Evolutionary conservation across 2,797 vertebrate genomes (phyloP), one percentile per base, ranked within the genome.

Genomic region (Gobio occitaniae): DNA sequence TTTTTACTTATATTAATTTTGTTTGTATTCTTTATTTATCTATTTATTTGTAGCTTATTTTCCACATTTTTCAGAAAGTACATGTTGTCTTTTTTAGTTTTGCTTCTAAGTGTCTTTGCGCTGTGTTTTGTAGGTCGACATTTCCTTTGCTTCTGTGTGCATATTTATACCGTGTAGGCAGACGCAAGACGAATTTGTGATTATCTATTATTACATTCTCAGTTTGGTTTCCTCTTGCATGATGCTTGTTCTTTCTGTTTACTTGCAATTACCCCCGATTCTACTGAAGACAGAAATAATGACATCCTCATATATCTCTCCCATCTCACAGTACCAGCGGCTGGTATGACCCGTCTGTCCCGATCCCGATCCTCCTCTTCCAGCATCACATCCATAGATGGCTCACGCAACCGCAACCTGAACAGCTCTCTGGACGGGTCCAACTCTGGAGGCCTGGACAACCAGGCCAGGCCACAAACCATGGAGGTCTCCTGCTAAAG

Each of bases 401-500:
- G 96, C 88, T 91, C 92, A 78, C 97, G 96, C 92, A 97, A 95
- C 92, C 96, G 96, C 41, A 97, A 97, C 50, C 90, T 96, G 92
- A 97, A 95, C 95, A 96, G 93, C 91, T 95, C 96, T 44, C 95
- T 97, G 86, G 97, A 98, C 84, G 95, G 93, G 87, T 93, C 92
- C 78, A 91, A 90, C 91, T 93, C 94, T 44, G 95, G 95, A 86
- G 94, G 91, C 74, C 91, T 95, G 90, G 96, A 97, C 90, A 92
- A 91, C 93, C 96, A 96, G 91, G 92, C 94, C 78, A 91, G 94
- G 89, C 95, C 96, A 91, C 97, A 97, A 91, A 98, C 98, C 92
- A 97, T 99, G 97, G 97, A 99, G 93, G 96, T 99, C 80, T 99
- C 98, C 92, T 99, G 97, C 94, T 99, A 96, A 96, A 56, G 56